Conservation (phyloP, 2,797 vertebrate species). For the Taeniopygia guttata region DNA sequence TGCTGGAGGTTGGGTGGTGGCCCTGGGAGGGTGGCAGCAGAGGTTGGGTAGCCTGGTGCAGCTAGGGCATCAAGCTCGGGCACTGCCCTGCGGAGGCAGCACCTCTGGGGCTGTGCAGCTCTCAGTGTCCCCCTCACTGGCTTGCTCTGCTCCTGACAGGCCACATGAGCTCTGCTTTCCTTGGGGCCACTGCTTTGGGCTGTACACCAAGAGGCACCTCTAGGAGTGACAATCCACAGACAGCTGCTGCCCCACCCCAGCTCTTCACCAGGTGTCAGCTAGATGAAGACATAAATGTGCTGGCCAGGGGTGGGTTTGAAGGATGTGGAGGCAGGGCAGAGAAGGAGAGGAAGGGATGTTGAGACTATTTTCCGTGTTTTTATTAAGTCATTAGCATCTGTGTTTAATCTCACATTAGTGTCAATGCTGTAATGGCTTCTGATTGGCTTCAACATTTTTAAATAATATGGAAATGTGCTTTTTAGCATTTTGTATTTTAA, state of each 20-base stretch:
- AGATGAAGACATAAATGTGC: background rate
- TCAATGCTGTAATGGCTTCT: background rate
- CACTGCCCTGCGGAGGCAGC: rapidly evolving
- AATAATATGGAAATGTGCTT: constrained; percentile 18
- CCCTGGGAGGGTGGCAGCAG: background rate
- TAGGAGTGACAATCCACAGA: background rate
- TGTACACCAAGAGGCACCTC: rapidly evolving
- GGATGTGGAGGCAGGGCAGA: background rate
- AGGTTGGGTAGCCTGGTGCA: background rate
- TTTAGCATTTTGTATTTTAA: constrained; percentile 37
- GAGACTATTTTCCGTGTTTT: background rate
- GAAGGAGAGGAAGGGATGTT: background rate
- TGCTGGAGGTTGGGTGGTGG: background rate
- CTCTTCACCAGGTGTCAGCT: rapidly evolving
- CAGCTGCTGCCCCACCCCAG: rapidly evolving
- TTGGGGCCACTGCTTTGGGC: background rate
- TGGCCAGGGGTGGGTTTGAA: background rate
- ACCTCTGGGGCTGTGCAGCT: background rate
- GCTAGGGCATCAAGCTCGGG: background rate
- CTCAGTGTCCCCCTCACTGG: background rate
- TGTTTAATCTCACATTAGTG: background rate
- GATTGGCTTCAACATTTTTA: background rate
- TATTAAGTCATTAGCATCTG: background rate
- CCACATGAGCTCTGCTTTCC: background rate
- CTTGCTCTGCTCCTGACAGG: background rate